These are phyloP conservation scores for Aldrovandia affinis DNA, from an alignment of 2,797 vertebrate genomes.

Conservation along the genomic window DNA sequence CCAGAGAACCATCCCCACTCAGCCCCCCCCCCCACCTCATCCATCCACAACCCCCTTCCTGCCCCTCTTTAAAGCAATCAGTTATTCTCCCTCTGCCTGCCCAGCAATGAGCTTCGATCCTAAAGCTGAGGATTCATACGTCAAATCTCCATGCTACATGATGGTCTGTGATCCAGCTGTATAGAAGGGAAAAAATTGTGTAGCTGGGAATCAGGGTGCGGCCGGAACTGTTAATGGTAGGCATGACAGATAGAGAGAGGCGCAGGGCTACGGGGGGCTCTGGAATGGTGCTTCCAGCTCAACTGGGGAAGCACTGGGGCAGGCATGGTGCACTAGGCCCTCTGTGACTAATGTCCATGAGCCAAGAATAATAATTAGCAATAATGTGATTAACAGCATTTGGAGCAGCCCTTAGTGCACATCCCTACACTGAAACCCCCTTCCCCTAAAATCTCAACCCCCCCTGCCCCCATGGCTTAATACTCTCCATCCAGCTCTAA, in stretches of 20 bases:
- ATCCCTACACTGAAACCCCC: neutral
- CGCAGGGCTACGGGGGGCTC: neutral
- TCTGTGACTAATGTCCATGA: slow-evolving; percentile 32
- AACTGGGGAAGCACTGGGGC: neutral
- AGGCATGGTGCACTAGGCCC: slow-evolving; percentile 4
- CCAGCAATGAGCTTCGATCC: slow-evolving; percentile 68
- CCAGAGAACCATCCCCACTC: slow-evolving; percentile 61
- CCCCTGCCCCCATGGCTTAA: neutral
- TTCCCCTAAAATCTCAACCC: neutral
- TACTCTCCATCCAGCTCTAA: neutral
- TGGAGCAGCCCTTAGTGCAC: neutral
- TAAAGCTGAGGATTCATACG: slow-evolving; percentile 80
- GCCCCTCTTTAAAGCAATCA: slow-evolving; percentile 21
- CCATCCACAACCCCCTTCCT: slow-evolving; percentile 51
- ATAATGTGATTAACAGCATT: slow-evolving; percentile 15
- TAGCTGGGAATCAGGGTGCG: slow-evolving; percentile 54
- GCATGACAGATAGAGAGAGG: neutral
- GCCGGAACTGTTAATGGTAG: slow-evolving; percentile 53
- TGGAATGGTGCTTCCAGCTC: neutral
- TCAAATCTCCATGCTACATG: slow-evolving; percentile 86
- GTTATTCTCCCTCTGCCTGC: slow-evolving; percentile 47
- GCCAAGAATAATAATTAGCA: slow-evolving; percentile 21
- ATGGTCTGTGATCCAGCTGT: slow-evolving; percentile 82
- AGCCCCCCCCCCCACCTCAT: slow-evolving; percentile 66
- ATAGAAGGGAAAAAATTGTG: slow-evolving; percentile 56